phyloP scores from a whole-genome alignment of 2,888 invertebrate genomes.

The Lasioglossum oenotherae region DNA sequence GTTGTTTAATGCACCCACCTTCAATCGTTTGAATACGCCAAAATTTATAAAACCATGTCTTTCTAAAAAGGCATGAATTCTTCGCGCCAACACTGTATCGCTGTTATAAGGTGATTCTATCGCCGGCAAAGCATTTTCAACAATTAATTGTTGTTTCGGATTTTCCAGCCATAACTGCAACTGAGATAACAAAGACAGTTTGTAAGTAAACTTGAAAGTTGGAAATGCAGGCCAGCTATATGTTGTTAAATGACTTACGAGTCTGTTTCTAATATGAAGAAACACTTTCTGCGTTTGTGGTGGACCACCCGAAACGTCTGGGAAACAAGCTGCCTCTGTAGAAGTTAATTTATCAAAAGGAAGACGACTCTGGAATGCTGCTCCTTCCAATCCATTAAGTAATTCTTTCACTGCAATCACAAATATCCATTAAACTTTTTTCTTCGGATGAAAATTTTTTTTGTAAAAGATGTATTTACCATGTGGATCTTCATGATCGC shows the following conservation, averaged over 20 bases:
- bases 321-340: conserved; percentile 96
- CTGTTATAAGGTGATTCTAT: conserved; percentile 97
- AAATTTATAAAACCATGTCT: conserved; percentile 99
- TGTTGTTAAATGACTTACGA: conserved; percentile 84
- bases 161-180: conserved; percentile 98
- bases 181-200: conserved; percentile 76
- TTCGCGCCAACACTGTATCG: conserved; percentile 92
- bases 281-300: conserved; percentile 94
- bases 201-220: neutral
- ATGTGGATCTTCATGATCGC: conserved; percentile 89
- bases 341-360: conserved; percentile 98
- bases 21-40: conserved; percentile 96
- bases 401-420: conserved; percentile 78
- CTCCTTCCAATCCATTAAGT: conserved; percentile 91
- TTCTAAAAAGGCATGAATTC: conserved; percentile 96
- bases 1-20: conserved; percentile 84
- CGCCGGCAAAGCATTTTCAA: conserved; percentile 92
- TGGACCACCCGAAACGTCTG: conserved; percentile 94
- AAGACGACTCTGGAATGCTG: conserved; percentile 96
- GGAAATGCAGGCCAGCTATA: neutral
- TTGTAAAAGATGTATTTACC: conserved; percentile 77
- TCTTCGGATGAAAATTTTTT: neutral
- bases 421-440: neutral
- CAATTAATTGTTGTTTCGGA: conserved; percentile 95
- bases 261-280: conserved; percentile 95